Evolutionary conservation across 2,797 vertebrate species (phyloP), one percentile per base, ranked within the genome.

Genomic region (Eupleurogrammus muticus): DNA sequence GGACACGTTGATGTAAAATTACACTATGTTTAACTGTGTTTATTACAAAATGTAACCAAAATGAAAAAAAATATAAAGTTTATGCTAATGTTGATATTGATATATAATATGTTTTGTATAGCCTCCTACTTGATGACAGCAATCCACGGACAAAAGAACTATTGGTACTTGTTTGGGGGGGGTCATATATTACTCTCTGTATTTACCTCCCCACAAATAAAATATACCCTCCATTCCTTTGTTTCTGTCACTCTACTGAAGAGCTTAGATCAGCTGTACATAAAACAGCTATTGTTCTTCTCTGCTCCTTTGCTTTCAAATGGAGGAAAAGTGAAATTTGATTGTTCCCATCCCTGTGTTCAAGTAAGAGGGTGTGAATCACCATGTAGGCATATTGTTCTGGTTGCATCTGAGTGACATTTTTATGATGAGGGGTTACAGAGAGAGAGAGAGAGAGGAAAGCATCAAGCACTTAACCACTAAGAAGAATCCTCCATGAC

Each of bases 341-440:
- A 64, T 67, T 67, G 57, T 73, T 79, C 42, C 20, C 69, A 61
- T 24, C 19, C n/a, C 47, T 24, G 59, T 56, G 46, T 59, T 35
- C 14, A n/a, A 47, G 62, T 53, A 70, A 66, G 75, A 77, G 69
- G 42, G 34, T 58, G 53, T 76, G 56, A 73, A 63, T 70, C 57
- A 65, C 28, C 28, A 51, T 61, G 44, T 23, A 32, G 38, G 35
- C 46, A 38, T 52, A 53, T 67, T 28, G 70, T 73, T 69, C 54
- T 70, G 73, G 28, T 19, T 68, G 38, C 16, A 47, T 64, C 42
- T 34, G 58, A 74, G 58, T 62, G 60, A 66, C 48, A 52, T 66
- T 61, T 86, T 88, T 84, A 87, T 42, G 69, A 82, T 56, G 36
- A 24, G 72, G 51, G 35, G 63, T 76, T 52, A 56, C 24, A 35